Base-by-base conservation (phyloP, 1,140 invertebrate species). In the Brachionus manjavacas region DNA sequence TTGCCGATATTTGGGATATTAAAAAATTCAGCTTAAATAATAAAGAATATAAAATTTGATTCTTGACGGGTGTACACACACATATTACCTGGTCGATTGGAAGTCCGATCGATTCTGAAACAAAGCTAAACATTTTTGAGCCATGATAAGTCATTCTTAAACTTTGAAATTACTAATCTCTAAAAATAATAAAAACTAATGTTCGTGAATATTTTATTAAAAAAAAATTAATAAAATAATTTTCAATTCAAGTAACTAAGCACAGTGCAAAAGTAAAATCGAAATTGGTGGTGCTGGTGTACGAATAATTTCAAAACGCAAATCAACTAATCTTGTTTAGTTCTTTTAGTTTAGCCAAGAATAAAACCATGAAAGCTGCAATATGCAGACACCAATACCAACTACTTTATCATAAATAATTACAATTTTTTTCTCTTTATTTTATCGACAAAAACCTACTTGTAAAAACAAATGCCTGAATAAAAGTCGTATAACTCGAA, bases 371-470 rank as follows among this genome's bases (percentile, higher is more conserved):
- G 3, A 81, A 41, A 14, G 35, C 52, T 20, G 28, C 23, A 4
- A 81, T 35, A 68, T 81, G 79, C 8, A 81, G 35, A 46, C 28
- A 81, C 79, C 79, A 81, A 68, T 64, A 81, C 79, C 79, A 81
- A 31, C 7, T 41, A 14, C 79, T 81, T 64, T 23, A 81, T 25
- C n/a, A 68, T 41, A 39, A 81, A 81, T 66, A 64, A 41, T 31
- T 31, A 81, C 46, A 31, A 23, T 49, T 76, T 76, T 49, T 46
- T 46, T 28, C 28, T 25, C 4, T 20, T 49, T 49, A 76, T 76
- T n/a, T 49, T 76, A 23, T 46, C 14, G 25, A 25, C 31, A 43
- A 28, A 76, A 49, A 46, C 41, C 39, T 64, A 81, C 79, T 81
- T 81, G 31, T 64, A 81, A 81, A 81, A 81, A 12, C 31, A 14